phyloP scores from a whole-genome alignment of 2,888 invertebrate species.

The Mayetiola destructor region DNA sequence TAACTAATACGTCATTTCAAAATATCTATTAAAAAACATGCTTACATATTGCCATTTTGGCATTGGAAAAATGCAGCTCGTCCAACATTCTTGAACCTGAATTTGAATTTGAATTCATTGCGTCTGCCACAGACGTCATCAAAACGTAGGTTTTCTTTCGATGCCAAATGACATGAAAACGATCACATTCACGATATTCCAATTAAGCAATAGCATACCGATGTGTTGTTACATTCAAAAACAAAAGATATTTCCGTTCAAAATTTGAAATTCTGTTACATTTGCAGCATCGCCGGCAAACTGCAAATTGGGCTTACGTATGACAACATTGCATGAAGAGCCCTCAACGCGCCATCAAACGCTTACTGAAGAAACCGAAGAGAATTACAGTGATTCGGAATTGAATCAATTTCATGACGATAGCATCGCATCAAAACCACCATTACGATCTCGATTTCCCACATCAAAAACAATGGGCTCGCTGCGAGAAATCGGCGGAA shows the following conservation, averaged over 20 bases:
- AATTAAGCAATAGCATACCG: no score
- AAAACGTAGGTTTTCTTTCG: slow-evolving; percentile 64
- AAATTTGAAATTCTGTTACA: slow-evolving; percentile 13
- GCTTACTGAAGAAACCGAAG: slow-evolving; percentile 33
- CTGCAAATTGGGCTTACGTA: slow-evolving; percentile 68
- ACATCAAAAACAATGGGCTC: slow-evolving; percentile 79
- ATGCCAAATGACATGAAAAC: background rate
- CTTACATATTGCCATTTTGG: background rate
- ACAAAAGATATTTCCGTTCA: background rate
- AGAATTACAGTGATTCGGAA: slow-evolving; percentile 36
- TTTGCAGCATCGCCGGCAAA: slow-evolving; percentile 64
- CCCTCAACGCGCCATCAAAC: slow-evolving; percentile 40
- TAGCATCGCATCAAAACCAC: slow-evolving; percentile 27
- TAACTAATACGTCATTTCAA: no score
- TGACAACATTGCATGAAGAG: slow-evolving; percentile 88
- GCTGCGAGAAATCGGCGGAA: slow-evolving; percentile 53
- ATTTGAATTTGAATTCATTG: slow-evolving; percentile 82
- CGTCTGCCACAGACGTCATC: slow-evolving; percentile 65
- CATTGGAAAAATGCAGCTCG: slow-evolving; percentile 62
- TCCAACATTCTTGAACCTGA: slow-evolving; percentile 96
- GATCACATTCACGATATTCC: background rate
- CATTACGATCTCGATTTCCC: slow-evolving; percentile 40
- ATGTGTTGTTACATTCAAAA: no score
- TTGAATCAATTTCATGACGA: slow-evolving; percentile 28
- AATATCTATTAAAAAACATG: slow-evolving; percentile 1